Base-by-base conservation (phyloP, 2,888 invertebrate genomes). In the Subacronicta megacephala region DNA sequence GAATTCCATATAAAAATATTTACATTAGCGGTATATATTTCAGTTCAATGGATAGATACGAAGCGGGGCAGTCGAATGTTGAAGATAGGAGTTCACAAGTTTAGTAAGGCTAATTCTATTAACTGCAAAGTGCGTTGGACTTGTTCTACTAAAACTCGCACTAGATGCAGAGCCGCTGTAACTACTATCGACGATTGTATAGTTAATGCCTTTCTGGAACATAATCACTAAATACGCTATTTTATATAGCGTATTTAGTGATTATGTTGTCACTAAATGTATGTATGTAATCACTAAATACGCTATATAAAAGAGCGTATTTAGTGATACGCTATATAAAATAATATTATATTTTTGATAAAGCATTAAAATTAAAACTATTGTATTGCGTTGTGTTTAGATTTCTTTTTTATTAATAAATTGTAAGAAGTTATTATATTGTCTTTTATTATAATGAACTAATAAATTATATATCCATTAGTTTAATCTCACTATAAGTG, bases 181-280 rank as follows among this genome's bases (percentile, higher is more conserved):
- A 54, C 15, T 9, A 61, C 41, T 4, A 13, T 51, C 3, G 20
- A 51, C 7, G 17, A 35, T 9, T n/a, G 12, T 15, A 4, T 61
- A 7, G 13, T 70, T n/a, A 50, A 33, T 10, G 18, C 17, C 9
- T 50, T 13, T 44, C 36, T 47, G n/a, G 13, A 33, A 29, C 59
- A 70, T 47, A 62, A 52, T 26, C 66, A 69, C 16, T 43, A 17
- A 59, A 29, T 31, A n/a, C n/a, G n/a, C n/a, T n/a, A n/a, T n/a
- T n/a, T n/a, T n/a, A n/a, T n/a, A n/a, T n/a, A n/a, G n/a, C n/a
- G n/a, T n/a, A n/a, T n/a, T n/a, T n/a, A n/a, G n/a, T n/a, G n/a
- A n/a, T n/a, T n/a, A n/a, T n/a, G n/a, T n/a, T n/a, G n/a, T n/a
- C n/a, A n/a, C n/a, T n/a, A n/a, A n/a, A n/a, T n/a, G n/a, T n/a